phyloP scores from a whole-genome alignment of 30 jellyfish, hydroid and myxozoan genomes.

The Hydractinia echinata region DNA sequence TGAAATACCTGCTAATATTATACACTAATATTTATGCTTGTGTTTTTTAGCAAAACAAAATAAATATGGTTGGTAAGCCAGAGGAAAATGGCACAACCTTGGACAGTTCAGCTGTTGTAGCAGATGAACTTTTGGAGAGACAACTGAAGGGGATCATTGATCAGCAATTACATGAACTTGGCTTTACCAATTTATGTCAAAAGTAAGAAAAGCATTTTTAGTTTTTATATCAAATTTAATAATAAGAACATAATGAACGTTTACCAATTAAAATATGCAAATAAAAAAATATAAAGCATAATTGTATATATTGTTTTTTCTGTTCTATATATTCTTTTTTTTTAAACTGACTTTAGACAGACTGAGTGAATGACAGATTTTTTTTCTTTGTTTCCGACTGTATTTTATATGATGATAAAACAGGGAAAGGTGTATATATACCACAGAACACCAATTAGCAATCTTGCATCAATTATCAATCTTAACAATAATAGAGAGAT shows the following conservation, averaged over 20 bases:
- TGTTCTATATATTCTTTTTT: not conserved
- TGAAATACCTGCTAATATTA: too few relatives aligned
- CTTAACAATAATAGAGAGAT: too few relatives aligned
- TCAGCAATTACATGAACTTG: conserved; percentile 57
- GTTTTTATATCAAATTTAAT: not conserved
- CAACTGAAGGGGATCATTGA: conserved; percentile 66
- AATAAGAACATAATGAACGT: not conserved
- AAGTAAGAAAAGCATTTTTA: conserved; percentile 30
- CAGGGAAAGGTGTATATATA: too few relatives aligned
- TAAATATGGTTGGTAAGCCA: not conserved
- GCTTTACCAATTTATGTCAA: conserved; percentile 66
- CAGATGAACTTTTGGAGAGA: conserved; percentile 37
- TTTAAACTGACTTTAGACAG: too few relatives aligned
- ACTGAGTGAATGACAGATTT: too few relatives aligned
- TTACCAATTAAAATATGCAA: not conserved
- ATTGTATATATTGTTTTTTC: not conserved
- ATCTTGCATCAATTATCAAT: too few relatives aligned
- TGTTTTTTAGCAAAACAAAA: not conserved
- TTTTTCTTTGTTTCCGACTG: too few relatives aligned
- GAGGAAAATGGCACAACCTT: not conserved
- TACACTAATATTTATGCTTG: too few relatives aligned
- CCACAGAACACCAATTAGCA: too few relatives aligned
- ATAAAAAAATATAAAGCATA: not conserved
- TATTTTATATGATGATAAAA: too few relatives aligned
- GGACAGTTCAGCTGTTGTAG: not conserved